phyloP scores from a whole-genome alignment of 1,140 invertebrate species.

The Plodia interpunctella region DNA sequence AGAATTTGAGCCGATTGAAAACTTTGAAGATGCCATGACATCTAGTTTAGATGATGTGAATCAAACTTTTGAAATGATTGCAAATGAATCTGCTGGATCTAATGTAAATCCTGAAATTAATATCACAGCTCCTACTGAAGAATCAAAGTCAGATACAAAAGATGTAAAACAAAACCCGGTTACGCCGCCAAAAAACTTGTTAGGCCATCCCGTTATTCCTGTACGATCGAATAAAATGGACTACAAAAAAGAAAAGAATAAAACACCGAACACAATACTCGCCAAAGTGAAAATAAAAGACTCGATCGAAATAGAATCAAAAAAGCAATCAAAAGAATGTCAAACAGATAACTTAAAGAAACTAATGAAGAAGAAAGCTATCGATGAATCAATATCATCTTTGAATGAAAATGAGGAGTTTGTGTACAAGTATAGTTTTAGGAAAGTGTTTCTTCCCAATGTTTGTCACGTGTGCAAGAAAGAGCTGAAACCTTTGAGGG shows the following conservation, averaged over 20 bases:
- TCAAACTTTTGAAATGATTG: constrained; percentile 67
- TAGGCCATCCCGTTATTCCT: constrained; percentile 74
- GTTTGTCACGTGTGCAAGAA: constrained; percentile 69
- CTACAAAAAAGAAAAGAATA: constrained; percentile 75
- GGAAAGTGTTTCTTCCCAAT: constrained; percentile 68
- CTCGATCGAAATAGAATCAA: constrained; percentile 44
- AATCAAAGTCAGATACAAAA: constrained; percentile 31
- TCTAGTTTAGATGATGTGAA: constrained; percentile 63
- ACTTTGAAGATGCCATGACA: constrained; percentile 66
- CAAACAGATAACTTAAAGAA: constrained; percentile 44
- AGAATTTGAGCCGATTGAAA: constrained; percentile 56
- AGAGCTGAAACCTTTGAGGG: constrained; percentile 42
- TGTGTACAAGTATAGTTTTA: constrained; percentile 74
- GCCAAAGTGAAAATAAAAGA: constrained; percentile 71
- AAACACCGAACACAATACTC: constrained; percentile 52
- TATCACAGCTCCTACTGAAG: constrained; percentile 50
- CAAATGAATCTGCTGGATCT: constrained; percentile 31
- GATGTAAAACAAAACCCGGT: constrained; percentile 44
- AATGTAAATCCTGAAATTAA: constrained; percentile 54
- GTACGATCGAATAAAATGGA: constrained; percentile 75
- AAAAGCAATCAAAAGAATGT: constrained; percentile 48
- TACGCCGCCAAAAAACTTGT: constrained; percentile 76
- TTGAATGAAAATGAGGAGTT: constrained; percentile 60
- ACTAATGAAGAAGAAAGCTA: constrained; percentile 35
- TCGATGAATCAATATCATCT: constrained; percentile 34